phyloP scores from a whole-genome alignment of 2,888 invertebrate genomes.

The Parnassius smintheus region DNA sequence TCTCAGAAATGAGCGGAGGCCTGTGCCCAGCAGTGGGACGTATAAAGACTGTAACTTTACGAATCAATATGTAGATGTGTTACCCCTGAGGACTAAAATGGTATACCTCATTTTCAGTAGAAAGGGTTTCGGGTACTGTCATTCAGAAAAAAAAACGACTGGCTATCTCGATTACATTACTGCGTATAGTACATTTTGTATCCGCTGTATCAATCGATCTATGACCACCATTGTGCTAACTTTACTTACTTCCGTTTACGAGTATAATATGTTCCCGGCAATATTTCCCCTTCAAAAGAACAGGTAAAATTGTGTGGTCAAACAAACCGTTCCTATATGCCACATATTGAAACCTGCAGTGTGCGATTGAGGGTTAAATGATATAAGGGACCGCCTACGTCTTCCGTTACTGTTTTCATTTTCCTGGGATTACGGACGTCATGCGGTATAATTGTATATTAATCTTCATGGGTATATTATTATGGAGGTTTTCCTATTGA shows the following conservation, averaged over 20 bases:
- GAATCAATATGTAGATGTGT: no score
- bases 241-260: background rate
- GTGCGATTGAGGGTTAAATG: constrained; percentile 18
- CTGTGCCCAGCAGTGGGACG: no score
- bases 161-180: no score
- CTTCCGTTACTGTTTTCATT: constrained; percentile 11
- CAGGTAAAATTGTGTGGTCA: constrained; percentile 14
- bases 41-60: no score
- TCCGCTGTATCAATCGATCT: no score
- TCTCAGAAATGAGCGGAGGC: no score
- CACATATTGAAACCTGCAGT: constrained; percentile 18
- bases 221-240: no score
- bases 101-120: no score
- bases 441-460: constrained; percentile 2
- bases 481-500: background rate
- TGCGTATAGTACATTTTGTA: no score
- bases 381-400: constrained; percentile 17
- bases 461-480: background rate
- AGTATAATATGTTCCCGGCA: background rate
- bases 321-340: background rate
- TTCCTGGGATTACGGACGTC: constrained; percentile 7
- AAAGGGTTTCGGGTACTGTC: no score
- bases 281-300: constrained; percentile 1
- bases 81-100: no score
- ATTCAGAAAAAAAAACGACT: no score